Evolutionary conservation across 2,113 vertebrate species (phyloP), one percentile per base, ranked within the genome.

Genomic region (Fulmarus glacialis): DNA sequence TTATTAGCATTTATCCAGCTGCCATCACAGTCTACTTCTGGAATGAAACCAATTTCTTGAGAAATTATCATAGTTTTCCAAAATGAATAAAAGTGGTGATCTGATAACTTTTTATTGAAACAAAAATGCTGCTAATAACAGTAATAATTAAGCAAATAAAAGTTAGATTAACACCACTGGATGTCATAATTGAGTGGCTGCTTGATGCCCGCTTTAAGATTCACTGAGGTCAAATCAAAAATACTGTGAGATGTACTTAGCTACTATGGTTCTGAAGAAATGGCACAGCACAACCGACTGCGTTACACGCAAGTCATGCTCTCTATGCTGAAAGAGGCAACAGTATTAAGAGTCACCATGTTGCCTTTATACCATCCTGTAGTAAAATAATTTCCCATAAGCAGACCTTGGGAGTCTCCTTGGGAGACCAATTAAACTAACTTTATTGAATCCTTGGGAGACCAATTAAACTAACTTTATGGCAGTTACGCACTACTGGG

Each of bases 391-490:
- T 91, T 88, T 72, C 68, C 68, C 52, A 34, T 72, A 88, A 77
- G 63, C 58, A 82, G 64, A 18, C 36, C 19, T n/a, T n/a, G n/a
- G n/a, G n/a, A n/a, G n/a, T n/a, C n/a, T n/a, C 88, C 88, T 93
- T 84, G 77, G 84, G 40, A 40, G 40, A 40, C 40, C 40, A 40
- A 40, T 40, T 40, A 40, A 40, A 40, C 52, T 58, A 89, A 77
- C 56, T 91, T 89, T 77, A 30, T 42, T n/a, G n/a, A n/a, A n/a
- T n/a, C n/a, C n/a, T 40, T 40, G 40, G 11, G 91, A 88, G 91
- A 91, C 89, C 88, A 91, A 85, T 93, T 89, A 93, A 85, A 77
- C 52, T 58, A 89, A 77, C 56, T 91, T 89, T 77, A 30, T 42
- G 34, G 74, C 80, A 77, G 47, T 83, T 77, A 55, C 23, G 36